Conservation (phyloP, 2,888 invertebrate genomes). For the Hymenopus coronatus region DNA sequence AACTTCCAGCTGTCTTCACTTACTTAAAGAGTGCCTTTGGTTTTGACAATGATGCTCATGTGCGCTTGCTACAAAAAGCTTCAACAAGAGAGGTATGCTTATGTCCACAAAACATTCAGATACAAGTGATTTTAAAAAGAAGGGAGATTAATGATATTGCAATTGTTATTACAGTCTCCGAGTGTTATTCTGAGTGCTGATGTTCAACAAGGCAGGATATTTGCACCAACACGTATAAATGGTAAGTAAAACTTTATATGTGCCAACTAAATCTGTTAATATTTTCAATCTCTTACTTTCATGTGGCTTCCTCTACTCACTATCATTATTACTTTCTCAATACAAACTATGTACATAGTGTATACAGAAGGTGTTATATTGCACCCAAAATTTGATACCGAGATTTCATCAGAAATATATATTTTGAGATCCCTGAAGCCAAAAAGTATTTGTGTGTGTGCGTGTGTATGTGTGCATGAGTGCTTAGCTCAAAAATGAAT, state of each 20-base stretch:
- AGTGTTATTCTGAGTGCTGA: not conserved
- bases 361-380: too few relatives aligned
- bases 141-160: not conserved
- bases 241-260: not conserved
- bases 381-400: too few relatives aligned
- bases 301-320: too few relatives aligned
- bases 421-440: too few relatives aligned
- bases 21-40: not conserved
- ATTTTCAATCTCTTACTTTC: too few relatives aligned
- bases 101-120: not conserved
- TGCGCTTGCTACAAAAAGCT: not conserved
- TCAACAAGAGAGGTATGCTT: not conserved
- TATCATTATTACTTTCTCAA: too few relatives aligned
- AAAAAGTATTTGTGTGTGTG: too few relatives aligned
- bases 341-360: too few relatives aligned
- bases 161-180: not conserved
- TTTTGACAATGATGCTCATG: not conserved
- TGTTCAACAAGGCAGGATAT: not conserved
- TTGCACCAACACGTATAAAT: not conserved
- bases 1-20: not conserved
- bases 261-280: not conserved
- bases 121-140: not conserved
- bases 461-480: too few relatives aligned
- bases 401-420: too few relatives aligned
- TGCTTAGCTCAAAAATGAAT: too few relatives aligned